Percentiles rank a stretch among this genome's conserved stretches.
These are phyloP conservation scores for Drosophila mayri DNA, from an alignment of 1,140 invertebrate genomes.

Conservation along the genomic window DNA sequence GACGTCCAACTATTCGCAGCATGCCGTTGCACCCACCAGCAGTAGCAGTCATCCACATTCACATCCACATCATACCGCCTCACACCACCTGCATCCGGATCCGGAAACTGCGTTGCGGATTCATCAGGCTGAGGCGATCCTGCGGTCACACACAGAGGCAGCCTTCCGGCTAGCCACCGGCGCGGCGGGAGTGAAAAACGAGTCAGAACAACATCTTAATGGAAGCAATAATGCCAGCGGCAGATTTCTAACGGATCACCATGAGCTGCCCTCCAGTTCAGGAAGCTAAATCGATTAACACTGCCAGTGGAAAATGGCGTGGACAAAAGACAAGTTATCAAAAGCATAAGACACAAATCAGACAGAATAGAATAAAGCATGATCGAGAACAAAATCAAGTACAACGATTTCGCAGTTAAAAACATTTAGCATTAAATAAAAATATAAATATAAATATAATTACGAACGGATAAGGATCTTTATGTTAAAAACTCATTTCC, in stretches of 20 bases:
- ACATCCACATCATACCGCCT: slow-evolving; percentile 46
- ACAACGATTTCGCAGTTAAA: slow-evolving; percentile 51
- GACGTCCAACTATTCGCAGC: slow-evolving; percentile 64
- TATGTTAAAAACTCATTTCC: slow-evolving; percentile 3
- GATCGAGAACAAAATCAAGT: slow-evolving; percentile 36
- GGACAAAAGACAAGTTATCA: neutral
- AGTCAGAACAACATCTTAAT: slow-evolving; percentile 29
- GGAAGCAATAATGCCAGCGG: slow-evolving; percentile 20
- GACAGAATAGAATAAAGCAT: slow-evolving; percentile 6
- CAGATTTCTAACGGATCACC: slow-evolving; percentile 26
- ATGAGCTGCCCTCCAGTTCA: slow-evolving; percentile 33
- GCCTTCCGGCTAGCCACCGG: slow-evolving; percentile 91
- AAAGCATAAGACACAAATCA: neutral
- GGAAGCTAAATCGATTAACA: slow-evolving; percentile 15
- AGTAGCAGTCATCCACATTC: slow-evolving; percentile 38
- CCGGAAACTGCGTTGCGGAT: slow-evolving; percentile 90
- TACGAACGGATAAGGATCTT: slow-evolving; percentile 9
- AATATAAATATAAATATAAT: slow-evolving; percentile 20
- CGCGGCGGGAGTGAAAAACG: slow-evolving; percentile 85
- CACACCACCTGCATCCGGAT: slow-evolving; percentile 81
- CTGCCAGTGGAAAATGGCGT: neutral
- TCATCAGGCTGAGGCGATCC: slow-evolving; percentile 90
- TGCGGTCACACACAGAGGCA: slow-evolving; percentile 93
- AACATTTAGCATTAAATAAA: slow-evolving; percentile 39
- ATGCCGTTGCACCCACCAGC: slow-evolving; percentile 86